Conservation (phyloP, 2,113 vertebrate species). For the Heterochromis multidens region DNA sequence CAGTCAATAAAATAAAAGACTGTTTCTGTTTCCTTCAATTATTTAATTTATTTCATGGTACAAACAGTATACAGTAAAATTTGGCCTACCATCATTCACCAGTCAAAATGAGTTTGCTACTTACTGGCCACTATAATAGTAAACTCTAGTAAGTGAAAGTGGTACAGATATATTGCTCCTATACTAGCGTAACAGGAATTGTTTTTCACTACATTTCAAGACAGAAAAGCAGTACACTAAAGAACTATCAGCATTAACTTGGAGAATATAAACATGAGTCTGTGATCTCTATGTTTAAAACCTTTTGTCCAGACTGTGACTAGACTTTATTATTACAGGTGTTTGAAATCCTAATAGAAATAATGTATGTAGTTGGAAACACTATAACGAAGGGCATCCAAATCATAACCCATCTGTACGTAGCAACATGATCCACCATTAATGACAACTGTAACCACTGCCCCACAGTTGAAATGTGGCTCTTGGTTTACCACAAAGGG, state of each 20-base stretch:
- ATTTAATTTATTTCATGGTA: neutral
- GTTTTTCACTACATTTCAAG: neutral
- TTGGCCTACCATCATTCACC: neutral
- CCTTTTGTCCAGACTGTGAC: neutral
- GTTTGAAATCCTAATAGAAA: neutral
- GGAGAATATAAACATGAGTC: neutral
- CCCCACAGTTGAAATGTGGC: neutral
- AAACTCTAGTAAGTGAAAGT: neutral
- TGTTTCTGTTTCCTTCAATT: neutral
- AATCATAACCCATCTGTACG: neutral
- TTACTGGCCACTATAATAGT: neutral
- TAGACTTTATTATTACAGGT: neutral
- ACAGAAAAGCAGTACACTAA: neutral
- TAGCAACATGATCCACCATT: neutral
- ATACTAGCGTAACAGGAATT: neutral
- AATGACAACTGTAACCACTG: neutral
- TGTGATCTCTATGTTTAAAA: neutral
- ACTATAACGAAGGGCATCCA: neutral
- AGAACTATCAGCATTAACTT: neutral
- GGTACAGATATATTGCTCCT: neutral
- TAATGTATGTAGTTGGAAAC: neutral
- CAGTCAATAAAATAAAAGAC: neutral
- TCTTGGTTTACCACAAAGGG: constrained; percentile 71
- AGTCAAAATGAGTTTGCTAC: neutral
- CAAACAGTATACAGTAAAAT: neutral